Evolutionary conservation across 2,888 invertebrate species (phyloP).

Genomic region (Linyphia triangularis): DNA sequence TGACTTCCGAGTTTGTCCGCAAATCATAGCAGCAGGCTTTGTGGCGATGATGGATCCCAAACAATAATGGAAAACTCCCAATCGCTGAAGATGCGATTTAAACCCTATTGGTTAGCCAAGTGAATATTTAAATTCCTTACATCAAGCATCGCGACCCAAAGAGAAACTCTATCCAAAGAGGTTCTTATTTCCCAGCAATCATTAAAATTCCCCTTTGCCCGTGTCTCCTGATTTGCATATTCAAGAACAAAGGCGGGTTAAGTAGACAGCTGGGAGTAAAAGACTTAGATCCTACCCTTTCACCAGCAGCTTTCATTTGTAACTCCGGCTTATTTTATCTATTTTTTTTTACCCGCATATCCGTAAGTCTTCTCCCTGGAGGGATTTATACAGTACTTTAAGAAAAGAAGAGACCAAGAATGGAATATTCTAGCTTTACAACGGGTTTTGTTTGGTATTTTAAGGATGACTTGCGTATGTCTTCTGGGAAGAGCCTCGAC

Average conservation of each 20-base stretch:
- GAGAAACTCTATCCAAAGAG: constrained; percentile 64
- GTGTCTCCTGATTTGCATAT: constrained; percentile 74
- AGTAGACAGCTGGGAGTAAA: constrained; percentile 73
- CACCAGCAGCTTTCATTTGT: constrained; percentile 73
- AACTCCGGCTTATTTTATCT: constrained; percentile 49
- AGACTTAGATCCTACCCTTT: constrained; percentile 69
- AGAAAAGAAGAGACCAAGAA: constrained; percentile 63
- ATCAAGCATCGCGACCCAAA: constrained; percentile 67
- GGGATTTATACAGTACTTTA: constrained; percentile 73
- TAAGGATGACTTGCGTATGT: constrained; percentile 53
- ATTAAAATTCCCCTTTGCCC: constrained; percentile 73
- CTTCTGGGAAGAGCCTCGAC: constrained; percentile 51
- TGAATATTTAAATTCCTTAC: constrained; percentile 73
- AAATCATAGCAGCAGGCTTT: constrained; percentile 18
- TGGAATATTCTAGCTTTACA: constrained; percentile 74
- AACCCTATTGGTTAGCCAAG: constrained; percentile 72
- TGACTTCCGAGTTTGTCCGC: constrained; percentile 4
- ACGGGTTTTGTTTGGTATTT: constrained; percentile 72
- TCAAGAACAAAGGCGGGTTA: constrained; percentile 74
- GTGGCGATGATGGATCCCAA: constrained; percentile 47
- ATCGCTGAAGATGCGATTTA: constrained; percentile 72
- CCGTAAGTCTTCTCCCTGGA: constrained; percentile 42
- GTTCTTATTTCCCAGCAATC: constrained; percentile 72
- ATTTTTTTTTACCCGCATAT: constrained; percentile 52
- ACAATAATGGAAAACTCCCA: constrained; percentile 68